These are phyloP conservation scores for Naso thynnoides DNA, from an alignment of 2,797 vertebrate genomes.

Conservation along the genomic window DNA sequence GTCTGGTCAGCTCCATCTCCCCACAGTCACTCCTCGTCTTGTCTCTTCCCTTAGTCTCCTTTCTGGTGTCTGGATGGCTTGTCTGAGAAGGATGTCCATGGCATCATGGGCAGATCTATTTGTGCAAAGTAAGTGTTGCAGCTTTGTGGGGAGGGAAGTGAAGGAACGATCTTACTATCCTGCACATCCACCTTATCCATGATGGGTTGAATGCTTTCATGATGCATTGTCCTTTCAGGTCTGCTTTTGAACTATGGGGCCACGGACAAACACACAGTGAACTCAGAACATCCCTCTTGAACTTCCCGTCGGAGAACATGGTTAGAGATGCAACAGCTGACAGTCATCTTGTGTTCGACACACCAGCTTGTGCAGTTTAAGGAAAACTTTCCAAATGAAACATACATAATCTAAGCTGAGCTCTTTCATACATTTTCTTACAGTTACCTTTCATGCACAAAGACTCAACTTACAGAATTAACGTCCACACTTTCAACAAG, in stretches of 20 bases:
- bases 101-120: constrained; percentile 94
- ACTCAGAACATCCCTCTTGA: constrained; percentile 89
- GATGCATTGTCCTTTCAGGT: constrained; percentile 80
- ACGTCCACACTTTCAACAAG: constrained; percentile 97
- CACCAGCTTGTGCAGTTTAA: not conserved
- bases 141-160: not conserved
- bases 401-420: not conserved
- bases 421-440: constrained; percentile 38
- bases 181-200: not conserved
- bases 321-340: constrained; percentile 74
- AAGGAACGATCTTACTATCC: not conserved
- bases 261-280: constrained; percentile 89
- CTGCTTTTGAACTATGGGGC: constrained; percentile 97
- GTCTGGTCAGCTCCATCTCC: not conserved
- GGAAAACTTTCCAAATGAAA: not conserved
- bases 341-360: not conserved
- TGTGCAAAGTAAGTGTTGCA: constrained; percentile 94
- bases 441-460: constrained; percentile 90
- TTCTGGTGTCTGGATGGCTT: constrained; percentile 94
- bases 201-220: not conserved
- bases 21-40: not conserved
- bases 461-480: constrained; percentile 93
- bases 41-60: constrained; percentile 86
- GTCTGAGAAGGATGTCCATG: constrained; percentile 90
- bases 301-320: constrained; percentile 90